phyloP scores from a whole-genome alignment of 2,888 invertebrate genomes.

The Orchesellides sinensis region DNA sequence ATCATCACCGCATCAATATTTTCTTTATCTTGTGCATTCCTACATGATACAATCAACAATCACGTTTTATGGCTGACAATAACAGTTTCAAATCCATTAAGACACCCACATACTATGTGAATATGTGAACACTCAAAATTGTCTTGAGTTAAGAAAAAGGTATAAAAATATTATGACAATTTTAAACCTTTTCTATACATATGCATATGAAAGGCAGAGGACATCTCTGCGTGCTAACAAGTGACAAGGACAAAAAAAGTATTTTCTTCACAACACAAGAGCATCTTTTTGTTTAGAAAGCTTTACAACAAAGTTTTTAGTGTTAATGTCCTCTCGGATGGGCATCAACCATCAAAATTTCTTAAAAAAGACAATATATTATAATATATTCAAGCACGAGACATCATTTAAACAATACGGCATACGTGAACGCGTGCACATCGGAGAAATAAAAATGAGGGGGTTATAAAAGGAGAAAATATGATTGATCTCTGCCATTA shows the following conservation, averaged over 20 bases:
- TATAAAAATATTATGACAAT: slow-evolving; percentile 38
- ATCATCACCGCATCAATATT: no score
- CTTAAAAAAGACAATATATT: background rate
- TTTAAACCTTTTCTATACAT: background rate
- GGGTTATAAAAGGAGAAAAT: slow-evolving; percentile 18
- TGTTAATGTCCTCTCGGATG: slow-evolving; percentile 39
- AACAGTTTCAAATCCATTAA: slow-evolving; percentile 47
- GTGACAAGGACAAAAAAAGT: background rate
- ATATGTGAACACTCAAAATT: background rate
- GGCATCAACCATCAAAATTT: background rate
- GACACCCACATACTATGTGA: slow-evolving; percentile 34
- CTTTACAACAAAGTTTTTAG: background rate
- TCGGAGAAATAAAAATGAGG: background rate
- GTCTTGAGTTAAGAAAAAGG: background rate
- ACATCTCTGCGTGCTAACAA: background rate
- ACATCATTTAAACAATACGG: no score
- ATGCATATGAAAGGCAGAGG: background rate
- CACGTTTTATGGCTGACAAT: slow-evolving; percentile 36
- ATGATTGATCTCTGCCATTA: slow-evolving; percentile 10
- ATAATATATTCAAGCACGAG: background rate
- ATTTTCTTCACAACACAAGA: background rate
- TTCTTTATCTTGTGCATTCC: no score
- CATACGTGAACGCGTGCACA: background rate
- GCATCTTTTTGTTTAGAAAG: slow-evolving; percentile 42
- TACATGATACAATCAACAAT: no score